Evolutionary conservation across 2,113 vertebrate species (phyloP).

Genomic region (Carlito syrichta): DNA sequence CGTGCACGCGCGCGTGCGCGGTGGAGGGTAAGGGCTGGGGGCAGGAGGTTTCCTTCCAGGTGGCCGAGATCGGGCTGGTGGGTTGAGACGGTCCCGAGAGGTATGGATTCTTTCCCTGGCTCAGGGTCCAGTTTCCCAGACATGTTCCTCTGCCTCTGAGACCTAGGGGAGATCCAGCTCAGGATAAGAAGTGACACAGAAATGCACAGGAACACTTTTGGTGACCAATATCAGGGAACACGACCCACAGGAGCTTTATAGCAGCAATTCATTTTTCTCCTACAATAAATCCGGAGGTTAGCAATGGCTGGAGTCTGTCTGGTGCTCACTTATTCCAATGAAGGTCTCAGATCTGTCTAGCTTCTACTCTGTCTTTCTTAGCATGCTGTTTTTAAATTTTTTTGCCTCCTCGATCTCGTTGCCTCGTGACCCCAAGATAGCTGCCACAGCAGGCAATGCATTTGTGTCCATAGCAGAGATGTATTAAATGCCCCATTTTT

Average conservation of each 20-base stretch:
- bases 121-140: not conserved
- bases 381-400: not conserved
- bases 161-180: not conserved
- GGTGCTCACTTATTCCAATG: not conserved
- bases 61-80: not conserved
- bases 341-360: no score
- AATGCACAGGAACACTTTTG: accelerated
- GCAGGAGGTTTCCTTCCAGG: accelerated
- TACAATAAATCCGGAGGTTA: not conserved
- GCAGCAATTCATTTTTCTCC: not conserved
- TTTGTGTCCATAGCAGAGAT: not conserved
- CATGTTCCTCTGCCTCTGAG: not conserved
- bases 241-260: not conserved
- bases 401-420: not conserved
- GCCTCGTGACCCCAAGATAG: not conserved
- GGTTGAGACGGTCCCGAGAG: accelerated
- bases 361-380: not conserved
- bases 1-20: no score
- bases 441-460: not conserved
- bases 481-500: not conserved
- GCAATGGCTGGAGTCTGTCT: accelerated
- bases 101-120: not conserved
- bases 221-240: accelerated
- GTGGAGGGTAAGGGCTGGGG: accelerated
- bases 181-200: no score